Percentiles rank a stretch among this genome's conserved stretches.
These are phyloP conservation scores for Prosopocoilus inquinatus DNA, from an alignment of 2,888 invertebrate genomes.

Conservation along the genomic window DNA sequence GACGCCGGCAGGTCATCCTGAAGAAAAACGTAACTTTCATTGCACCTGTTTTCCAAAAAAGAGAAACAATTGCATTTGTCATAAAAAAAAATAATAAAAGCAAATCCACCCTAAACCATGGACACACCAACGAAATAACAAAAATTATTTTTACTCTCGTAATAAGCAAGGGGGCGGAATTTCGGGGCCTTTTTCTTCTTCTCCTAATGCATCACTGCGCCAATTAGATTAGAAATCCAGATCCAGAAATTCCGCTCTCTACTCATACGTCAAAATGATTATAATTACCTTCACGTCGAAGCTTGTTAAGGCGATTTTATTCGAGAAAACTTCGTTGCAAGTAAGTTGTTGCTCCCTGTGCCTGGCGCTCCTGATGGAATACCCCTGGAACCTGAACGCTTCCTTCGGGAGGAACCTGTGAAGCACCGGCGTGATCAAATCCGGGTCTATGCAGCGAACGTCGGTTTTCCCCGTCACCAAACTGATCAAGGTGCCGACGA, in stretches of 20 bases:
- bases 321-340: conserved; percentile 13
- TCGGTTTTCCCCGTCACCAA: conserved; percentile 57
- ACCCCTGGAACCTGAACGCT: conserved; percentile 16
- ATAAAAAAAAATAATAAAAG: too few relatives aligned
- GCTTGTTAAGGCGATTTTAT: conserved; percentile 9
- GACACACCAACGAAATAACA: too few relatives aligned
- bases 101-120: too few relatives aligned
- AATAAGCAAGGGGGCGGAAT: too few relatives aligned
- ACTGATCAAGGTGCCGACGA: conserved; percentile 67
- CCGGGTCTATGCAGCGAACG: conserved; percentile 55
- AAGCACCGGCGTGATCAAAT: conserved; percentile 60
- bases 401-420: conserved; percentile 50
- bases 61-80: too few relatives aligned
- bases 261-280: too few relatives aligned
- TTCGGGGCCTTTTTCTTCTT: too few relatives aligned
- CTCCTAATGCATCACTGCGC: too few relatives aligned
- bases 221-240: too few relatives aligned
- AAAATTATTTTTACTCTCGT: too few relatives aligned
- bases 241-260: too few relatives aligned
- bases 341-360: conserved; percentile 7
- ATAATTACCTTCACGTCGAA: conserved; percentile 17
- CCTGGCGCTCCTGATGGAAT: conserved; percentile 15
- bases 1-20: conserved; percentile 18
- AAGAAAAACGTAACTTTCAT: neutral
- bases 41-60: too few relatives aligned